phyloP scores from a whole-genome alignment of 2,888 invertebrate species.

The Chaitophorus viminalis region DNA sequence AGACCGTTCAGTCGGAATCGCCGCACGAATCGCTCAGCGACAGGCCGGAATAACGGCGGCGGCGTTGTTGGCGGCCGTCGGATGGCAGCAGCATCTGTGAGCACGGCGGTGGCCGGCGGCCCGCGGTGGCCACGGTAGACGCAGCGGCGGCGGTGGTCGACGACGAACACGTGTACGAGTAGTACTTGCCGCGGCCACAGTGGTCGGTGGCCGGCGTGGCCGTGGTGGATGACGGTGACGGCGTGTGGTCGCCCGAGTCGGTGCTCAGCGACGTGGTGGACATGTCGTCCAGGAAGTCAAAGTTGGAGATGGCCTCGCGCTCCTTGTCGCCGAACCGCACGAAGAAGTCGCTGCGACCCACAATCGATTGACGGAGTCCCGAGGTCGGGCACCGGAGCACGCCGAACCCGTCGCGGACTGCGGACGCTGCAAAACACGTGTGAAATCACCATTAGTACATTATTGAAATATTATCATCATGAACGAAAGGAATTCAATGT shows the following conservation, averaged over 20 bases:
- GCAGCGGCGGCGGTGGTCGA: conserved; percentile 71
- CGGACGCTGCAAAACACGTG: conserved; percentile 64
- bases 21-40: conserved; percentile 64
- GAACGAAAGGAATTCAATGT: no score
- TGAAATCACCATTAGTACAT: no score
- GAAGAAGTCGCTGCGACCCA: conserved; percentile 81
- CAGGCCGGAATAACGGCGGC: conserved; percentile 49
- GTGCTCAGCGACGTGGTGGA: conserved; percentile 67
- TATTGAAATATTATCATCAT: no score
- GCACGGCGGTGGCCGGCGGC: neutral
- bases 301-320: conserved; percentile 80
- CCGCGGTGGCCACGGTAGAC: conserved; percentile 65
- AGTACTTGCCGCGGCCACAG: conserved; percentile 22
- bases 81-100: conserved; percentile 23
- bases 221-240: conserved; percentile 39
- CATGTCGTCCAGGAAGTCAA: conserved; percentile 82
- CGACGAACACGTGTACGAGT: conserved; percentile 74
- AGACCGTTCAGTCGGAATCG: conserved; percentile 33
- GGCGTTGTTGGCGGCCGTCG: conserved; percentile 13
- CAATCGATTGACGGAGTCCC: conserved; percentile 75
- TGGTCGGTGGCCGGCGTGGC: conserved; percentile 42
- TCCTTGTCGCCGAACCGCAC: conserved; percentile 82
- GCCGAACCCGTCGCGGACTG: conserved; percentile 68
- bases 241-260: conserved; percentile 62
- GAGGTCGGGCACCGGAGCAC: conserved; percentile 66